These are phyloP conservation scores for Andrena dorsata DNA, from an alignment of 2,888 invertebrate species.

Conservation along the genomic window DNA sequence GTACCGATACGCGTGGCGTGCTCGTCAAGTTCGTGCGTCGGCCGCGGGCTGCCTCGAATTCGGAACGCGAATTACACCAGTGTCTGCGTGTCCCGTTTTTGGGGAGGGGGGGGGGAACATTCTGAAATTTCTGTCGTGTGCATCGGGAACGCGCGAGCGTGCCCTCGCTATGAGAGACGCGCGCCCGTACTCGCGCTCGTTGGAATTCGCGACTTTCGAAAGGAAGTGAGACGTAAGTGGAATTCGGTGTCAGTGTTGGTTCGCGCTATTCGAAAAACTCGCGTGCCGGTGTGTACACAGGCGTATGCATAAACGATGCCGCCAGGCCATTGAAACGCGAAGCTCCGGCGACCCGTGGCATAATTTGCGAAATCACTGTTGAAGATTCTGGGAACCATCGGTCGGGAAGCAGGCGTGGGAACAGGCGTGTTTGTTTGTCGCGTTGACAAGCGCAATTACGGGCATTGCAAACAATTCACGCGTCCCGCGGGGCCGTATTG, in stretches of 20 bases:
- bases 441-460: conserved; percentile 45
- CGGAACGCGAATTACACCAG: background rate
- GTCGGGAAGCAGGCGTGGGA: conserved; percentile 34
- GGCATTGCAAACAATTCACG: conserved; percentile 22
- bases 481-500: background rate
- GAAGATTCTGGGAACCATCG: conserved; percentile 18
- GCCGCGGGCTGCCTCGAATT: conserved; percentile 15
- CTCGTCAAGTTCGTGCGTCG: conserved; percentile 3
- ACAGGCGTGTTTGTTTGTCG: conserved; percentile 19
- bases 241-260: conserved; percentile 69
- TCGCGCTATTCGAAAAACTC: conserved; percentile 44
- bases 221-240: conserved; percentile 62
- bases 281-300: background rate
- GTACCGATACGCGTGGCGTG: background rate
- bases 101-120: background rate
- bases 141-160: conserved; percentile 41
- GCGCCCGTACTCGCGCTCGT: background rate
- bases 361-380: conserved; percentile 15
- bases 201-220: conserved; percentile 59
- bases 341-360: conserved; percentile 5
- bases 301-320: background rate
- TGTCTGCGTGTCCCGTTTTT: conserved; percentile 23
- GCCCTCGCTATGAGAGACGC: conserved; percentile 36
- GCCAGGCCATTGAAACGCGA: conserved; percentile 23
- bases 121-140: conserved; percentile 42